Evolutionary conservation across 2,113 vertebrate species (phyloP), one percentile per base, ranked within the genome.

Genomic region (Barnardius zonarius): DNA sequence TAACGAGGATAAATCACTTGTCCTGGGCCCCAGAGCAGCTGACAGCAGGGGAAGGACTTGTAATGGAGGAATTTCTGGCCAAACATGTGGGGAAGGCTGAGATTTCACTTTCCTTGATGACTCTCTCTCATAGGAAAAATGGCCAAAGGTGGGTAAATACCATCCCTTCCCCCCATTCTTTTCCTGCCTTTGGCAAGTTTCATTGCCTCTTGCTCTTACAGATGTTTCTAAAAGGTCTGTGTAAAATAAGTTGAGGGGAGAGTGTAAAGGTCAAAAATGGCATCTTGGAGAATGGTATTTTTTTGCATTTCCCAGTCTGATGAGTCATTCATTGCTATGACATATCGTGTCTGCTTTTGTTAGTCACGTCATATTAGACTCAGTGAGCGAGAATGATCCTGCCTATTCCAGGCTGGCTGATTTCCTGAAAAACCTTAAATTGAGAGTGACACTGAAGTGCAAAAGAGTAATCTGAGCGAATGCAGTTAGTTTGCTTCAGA

Each of bases 321-420:
- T 97, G 96, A 96, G 96, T 97, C 96, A 94, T 85, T 97, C 95
- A 90, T 80, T 95, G 96, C 94, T 81, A 69, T 96, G 97, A 97
- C 97, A 96, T 74, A 88, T 67, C 10, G 14, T 96, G 97, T 97
- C 96, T 97, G 96, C 90, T 97, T 95, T 86, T 94, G 86, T 96
- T 96, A 96, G 95, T 95, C 96, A 90, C 95, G 95, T 97, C 97
- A 97, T 73, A 91, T 97, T 88, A 95, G 93, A 88, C 37, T 80
- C 96, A 74, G 93, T 37, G 93, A 94, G 94, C 57, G 7, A 92
- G 94, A 96, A 66, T 93, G 97, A 97, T 97, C 59, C 39, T 91
- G 81, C 76, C 74, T 96, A 17, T 90, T 95, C 67, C 84, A 72
- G 62, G 77, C 91, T 90, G 74, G 63, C 69, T 92, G 90, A 90